phyloP scores from a whole-genome alignment of 2,113 vertebrate species.

The Chloropsis cyanopogon region DNA sequence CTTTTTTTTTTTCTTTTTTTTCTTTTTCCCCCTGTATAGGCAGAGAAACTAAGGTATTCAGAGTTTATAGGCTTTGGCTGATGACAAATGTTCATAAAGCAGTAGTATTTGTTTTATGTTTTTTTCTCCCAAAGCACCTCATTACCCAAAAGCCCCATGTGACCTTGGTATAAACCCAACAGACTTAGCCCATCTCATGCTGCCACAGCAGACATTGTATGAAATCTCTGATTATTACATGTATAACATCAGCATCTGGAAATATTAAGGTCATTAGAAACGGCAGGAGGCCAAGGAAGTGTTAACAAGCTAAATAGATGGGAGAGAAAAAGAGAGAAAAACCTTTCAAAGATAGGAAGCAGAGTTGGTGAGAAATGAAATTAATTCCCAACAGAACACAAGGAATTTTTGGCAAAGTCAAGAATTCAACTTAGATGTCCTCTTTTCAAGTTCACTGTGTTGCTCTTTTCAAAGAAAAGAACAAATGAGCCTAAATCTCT shows the following conservation, averaged over 20 bases:
- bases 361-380: background rate
- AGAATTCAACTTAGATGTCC: background rate
- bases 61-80: background rate
- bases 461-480: background rate
- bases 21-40: fast-evolving
- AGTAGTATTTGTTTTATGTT: background rate
- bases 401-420: background rate
- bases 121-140: background rate
- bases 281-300: background rate
- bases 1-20: fast-evolving
- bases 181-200: background rate
- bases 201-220: background rate
- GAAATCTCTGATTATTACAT: background rate
- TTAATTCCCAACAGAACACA: background rate
- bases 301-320: background rate
- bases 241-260: background rate
- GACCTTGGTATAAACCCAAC: background rate
- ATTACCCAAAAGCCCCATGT: background rate
- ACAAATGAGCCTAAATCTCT: background rate
- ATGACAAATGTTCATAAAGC: background rate
- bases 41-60: background rate
- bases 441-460: background rate
- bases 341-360: background rate
- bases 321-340: background rate
- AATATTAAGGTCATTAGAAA: background rate